These are phyloP conservation scores for Sibirionetta formosa DNA, from an alignment of 2,797 vertebrate species.

Conservation along the genomic window DNA sequence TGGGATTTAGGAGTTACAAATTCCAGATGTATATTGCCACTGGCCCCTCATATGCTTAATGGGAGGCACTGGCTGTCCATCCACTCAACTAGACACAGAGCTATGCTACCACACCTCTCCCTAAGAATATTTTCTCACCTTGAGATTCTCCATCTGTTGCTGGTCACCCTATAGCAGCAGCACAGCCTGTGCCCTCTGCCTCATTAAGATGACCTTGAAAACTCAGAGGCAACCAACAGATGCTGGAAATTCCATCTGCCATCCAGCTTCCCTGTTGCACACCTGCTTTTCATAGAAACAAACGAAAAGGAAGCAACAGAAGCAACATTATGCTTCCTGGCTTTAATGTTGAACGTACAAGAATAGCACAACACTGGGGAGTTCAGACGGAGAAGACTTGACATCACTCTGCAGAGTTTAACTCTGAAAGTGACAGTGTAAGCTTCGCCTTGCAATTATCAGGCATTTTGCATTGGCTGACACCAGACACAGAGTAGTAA, in stretches of 20 bases:
- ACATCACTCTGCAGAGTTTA: not conserved
- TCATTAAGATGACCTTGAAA: not conserved
- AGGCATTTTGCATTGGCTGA: not conserved
- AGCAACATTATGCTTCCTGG: not conserved
- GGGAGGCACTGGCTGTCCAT: not conserved
- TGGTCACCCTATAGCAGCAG: not conserved
- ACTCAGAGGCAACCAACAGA: not conserved
- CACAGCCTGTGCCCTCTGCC: not conserved
- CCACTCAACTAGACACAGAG: not conserved
- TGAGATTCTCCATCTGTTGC: not conserved
- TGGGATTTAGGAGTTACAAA: not conserved
- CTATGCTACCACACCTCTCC: not conserved
- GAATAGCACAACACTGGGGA: not conserved
- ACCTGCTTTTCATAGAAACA: not conserved
- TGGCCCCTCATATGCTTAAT: not conserved
- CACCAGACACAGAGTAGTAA: not conserved
- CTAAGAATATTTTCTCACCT: not conserved
- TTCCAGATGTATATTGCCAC: not conserved
- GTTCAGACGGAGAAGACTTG: not conserved
- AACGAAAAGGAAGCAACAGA: not conserved
- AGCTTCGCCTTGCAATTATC: not conserved
- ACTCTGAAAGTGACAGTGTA: not conserved
- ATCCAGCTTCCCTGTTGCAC: not conserved
- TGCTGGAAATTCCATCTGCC: not conserved
- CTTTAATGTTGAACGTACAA: not conserved